Evolutionary conservation across 2,113 vertebrate species (phyloP), one percentile per base, ranked within the genome.

Genomic region (Pedionomus torquatus): DNA sequence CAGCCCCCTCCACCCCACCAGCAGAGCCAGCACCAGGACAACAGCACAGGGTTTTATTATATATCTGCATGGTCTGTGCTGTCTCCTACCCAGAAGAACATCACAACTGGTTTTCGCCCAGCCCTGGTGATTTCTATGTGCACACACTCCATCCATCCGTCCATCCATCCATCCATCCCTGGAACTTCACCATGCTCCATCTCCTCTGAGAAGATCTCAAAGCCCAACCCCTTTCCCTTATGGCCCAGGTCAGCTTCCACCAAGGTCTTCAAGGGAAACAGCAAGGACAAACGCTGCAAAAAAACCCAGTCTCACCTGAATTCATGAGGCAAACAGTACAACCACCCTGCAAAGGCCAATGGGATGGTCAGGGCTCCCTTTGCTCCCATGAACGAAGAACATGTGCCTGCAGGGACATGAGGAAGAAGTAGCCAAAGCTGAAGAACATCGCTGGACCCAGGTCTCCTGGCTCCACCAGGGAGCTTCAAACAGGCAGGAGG

Each of bases 331-430:
- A 61, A 74, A 31, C 9, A 23, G 46, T 5, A 60, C n/a, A 63
- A 64, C 11, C 16, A 16, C 7, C 7, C 65, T 69, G 70, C 44
- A 20, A 13, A 71, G 60, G 35, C 8, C 35, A 9, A 2, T 6
- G 76, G 72, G 21, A 39, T 0, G 2, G 55, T 11, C 75, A 63
- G 55, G 78, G 82, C 17, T 23, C n/a, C 60, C 33, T 43, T 46
- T 31, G 43, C 25, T 64, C 43, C 63, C 2, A 0, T 0, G 18
- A 79, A 15, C 0, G 2, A 31, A 30, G 58, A 51, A 17, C 16
- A 24, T 35, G 10, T 21, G 44, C 46, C 71, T 61, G 26, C 31
- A 28, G 33, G 24, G 43, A 21, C 2, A 2, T 6, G 33, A 51
- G 15, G 71, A 76, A 51, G 80, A 1, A 69, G 79, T 14, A 57